Percentiles rank a stretch among this genome's conserved stretches.
These are phyloP conservation scores for Drosophila tani DNA, from an alignment of 1,140 invertebrate species.

Conservation along the genomic window DNA sequence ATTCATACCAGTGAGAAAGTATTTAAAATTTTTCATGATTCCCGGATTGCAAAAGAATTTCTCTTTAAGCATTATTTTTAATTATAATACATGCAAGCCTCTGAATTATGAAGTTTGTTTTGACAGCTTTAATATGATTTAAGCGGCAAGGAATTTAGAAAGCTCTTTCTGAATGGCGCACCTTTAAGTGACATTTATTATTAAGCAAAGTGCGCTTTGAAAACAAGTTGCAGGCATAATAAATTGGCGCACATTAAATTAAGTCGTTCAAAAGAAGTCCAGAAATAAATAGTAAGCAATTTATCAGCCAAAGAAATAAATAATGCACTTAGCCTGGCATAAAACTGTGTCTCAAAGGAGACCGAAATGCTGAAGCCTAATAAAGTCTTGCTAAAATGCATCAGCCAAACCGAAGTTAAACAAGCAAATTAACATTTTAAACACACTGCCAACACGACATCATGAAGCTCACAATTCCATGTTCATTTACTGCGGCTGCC, in stretches of 20 bases:
- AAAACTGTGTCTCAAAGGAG: constrained; percentile 20
- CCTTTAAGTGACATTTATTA: constrained; percentile 39
- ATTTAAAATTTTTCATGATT: neutral
- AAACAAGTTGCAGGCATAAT: constrained; percentile 24
- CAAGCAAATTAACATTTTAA: constrained; percentile 51
- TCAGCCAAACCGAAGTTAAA: constrained; percentile 38
- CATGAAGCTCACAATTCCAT: constrained; percentile 42
- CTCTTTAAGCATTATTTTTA: constrained; percentile 9
- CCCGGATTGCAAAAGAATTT: constrained; percentile 4
- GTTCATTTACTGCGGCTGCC: constrained; percentile 33
- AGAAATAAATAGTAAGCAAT: constrained; percentile 40
- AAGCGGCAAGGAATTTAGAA: constrained; percentile 11
- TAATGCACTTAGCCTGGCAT: constrained; percentile 22
- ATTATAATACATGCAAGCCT: constrained; percentile 14
- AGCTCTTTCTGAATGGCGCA: constrained; percentile 6
- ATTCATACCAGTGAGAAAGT: neutral
- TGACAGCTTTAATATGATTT: constrained; percentile 29
- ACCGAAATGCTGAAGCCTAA: neutral
- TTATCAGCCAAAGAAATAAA: constrained; percentile 30
- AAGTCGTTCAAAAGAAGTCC: constrained; percentile 27
- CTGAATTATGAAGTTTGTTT: constrained; percentile 10
- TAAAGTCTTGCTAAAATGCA: constrained; percentile 18
- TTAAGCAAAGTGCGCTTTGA: constrained; percentile 28
- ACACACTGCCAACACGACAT: constrained; percentile 39
- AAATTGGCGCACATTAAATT: constrained; percentile 39